Evolutionary conservation across 2,113 vertebrate genomes (phyloP), one percentile per base, ranked within the genome.

Genomic region (Eptesicus fuscus): DNA sequence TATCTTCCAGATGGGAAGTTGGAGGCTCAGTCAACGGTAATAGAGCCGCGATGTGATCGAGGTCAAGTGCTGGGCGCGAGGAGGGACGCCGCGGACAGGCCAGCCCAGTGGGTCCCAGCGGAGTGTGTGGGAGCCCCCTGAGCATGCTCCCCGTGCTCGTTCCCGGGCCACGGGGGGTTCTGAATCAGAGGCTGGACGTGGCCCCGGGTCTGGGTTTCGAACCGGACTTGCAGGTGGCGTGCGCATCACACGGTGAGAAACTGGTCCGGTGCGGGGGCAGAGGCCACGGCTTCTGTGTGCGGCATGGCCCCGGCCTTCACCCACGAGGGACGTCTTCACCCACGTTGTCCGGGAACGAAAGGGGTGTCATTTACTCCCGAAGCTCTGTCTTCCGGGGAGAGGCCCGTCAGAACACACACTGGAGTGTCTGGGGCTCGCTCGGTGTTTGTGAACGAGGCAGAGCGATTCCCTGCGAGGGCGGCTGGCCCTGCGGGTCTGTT

Each of bases 51-150:
- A 14, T 12, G 20, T 13, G 51, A 56, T 65, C 18, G 63, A 84
- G 80, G 76, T 53, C 71, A 79, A 67, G 7, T 0, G 22, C 59
- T 76, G 16, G 6, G 47, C 35, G 32, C 9, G 5, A 69, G 56
- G 76, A 70, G 8, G 25, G 16, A 20, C 1, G 10, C 30, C 37
- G 23, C 12, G 42, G 74, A 61, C 18, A 16, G 0, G 0, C 7
- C 8, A 20, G 40, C 3, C 18, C 30, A 8, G 25, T 10, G 70
- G 13, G 25, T 61, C 94, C 49, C 32, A 42, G 77, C 42, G 30
- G 30, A 56, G 20, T 6, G 9, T 40, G 0, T 78, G 23, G 63
- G 71, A 89, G 49, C 56, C 32, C 49, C 20, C 35, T 0, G 12
- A 83, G 83, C 73, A 67, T n/a, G 82, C 59, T 49, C 22, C 74